Base-by-base conservation (phyloP, 1,140 invertebrate genomes). In the Drosophila tani region DNA sequence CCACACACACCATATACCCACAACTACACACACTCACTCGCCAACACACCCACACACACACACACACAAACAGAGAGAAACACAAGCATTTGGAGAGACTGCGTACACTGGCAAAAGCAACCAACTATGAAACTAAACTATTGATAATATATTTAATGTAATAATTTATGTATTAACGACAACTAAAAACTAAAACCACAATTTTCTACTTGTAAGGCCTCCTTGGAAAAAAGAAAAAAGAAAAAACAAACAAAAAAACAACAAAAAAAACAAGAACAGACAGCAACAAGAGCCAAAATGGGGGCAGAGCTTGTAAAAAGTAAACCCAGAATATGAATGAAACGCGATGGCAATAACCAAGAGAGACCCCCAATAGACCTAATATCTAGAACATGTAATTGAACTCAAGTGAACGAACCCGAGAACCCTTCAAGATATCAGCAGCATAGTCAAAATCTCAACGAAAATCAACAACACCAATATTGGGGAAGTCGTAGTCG, bases 81-180 rank as follows among this genome's bases (percentile, higher is more conserved):
- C 57, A 79, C 46, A 81, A 84, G 76, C 84, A 87, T 82, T 83
- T 84, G 85, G 66, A 79, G 75, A 88, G 84, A 87, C 84, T 88
- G 84, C 85, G 77, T 71, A 69, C 82, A 75, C 77, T 84, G 81
- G 74, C 67, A 90, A 87, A 55, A 87, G 75, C 71, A 87, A 86
- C 82, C 75, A 84, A 86, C 84, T 87, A 86, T 83, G 66, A 87
- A 86, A 74, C 83, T 80, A 88, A 78, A 83, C 84, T 86, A 88
- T 88, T 80, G 76, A 86, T 88, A 86, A 82, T 80, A 86, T 80
- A 86, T 83, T 87, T 82, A 86, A 85, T 85, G 68, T 85, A 85
- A 86, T 87, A 86, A 86, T 86, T 86, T 86, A 86, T 87, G 82
- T 86, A 86, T 87, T 87, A 86, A 87, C 83, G 75, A 71, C 80